A percentile compares a stretch with the other conserved stretches of the same genome.
Evolutionary conservation across 2,113 vertebrate genomes (phyloP).

Genomic region (Podarcis muralis): DNA sequence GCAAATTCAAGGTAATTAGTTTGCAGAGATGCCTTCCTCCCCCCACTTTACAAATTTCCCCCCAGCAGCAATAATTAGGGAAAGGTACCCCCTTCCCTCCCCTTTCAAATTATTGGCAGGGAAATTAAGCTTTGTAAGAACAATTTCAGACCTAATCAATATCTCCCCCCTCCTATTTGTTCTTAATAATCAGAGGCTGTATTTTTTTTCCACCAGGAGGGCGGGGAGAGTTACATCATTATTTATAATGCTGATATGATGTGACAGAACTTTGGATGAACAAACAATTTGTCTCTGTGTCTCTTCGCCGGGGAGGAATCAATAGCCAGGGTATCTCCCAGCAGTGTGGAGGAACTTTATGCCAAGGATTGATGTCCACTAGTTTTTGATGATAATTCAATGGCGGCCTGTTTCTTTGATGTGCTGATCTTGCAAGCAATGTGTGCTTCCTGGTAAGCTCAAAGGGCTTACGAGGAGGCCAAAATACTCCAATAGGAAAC

Average conservation of each 20-base stretch:
- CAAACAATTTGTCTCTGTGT: slow-evolving; percentile 53
- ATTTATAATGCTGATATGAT: slow-evolving; percentile 54
- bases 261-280: slow-evolving; percentile 50
- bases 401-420: slow-evolving; percentile 32
- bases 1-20: not conserved
- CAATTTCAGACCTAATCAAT: slow-evolving; percentile 39
- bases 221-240: slow-evolving; percentile 18
- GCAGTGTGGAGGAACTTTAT: slow-evolving; percentile 38
- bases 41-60: not conserved
- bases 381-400: slow-evolving; percentile 64
- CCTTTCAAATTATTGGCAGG: not conserved
- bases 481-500: not conserved
- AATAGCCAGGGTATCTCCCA: slow-evolving; percentile 14
- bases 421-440: slow-evolving; percentile 53
- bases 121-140: slow-evolving; percentile 29
- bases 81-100: slow-evolving; percentile 1
- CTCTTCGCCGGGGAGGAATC: slow-evolving; percentile 31
- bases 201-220: slow-evolving; percentile 1
- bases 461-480: slow-evolving; percentile 22
- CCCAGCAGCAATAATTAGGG: slow-evolving; percentile 12
- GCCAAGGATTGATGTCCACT: slow-evolving; percentile 51
- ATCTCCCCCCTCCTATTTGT: not conserved
- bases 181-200: slow-evolving; percentile 26
- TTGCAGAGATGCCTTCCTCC: slow-evolving; percentile 1
- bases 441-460: slow-evolving; percentile 34